Evolutionary conservation across 2,797 vertebrate genomes (phyloP), one percentile per base, ranked within the genome.

Genomic region (Hyperoplus lanceolatus): DNA sequence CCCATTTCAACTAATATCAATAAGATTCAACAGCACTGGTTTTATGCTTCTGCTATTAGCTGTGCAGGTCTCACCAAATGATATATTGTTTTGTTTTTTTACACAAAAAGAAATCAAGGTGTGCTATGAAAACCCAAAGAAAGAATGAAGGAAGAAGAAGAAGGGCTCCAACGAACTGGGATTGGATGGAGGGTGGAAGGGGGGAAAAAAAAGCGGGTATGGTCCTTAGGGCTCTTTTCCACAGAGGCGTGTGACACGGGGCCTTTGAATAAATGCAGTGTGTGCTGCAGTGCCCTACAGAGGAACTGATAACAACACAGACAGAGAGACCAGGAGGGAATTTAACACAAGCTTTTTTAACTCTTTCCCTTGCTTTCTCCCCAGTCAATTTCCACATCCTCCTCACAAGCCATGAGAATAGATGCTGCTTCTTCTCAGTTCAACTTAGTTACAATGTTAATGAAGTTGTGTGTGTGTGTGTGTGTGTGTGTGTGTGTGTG

Each of bases 241-340:
- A 93, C 89, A 90, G 90, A 93, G 88, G 89, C 94, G 92, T 95
- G 94, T 95, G 94, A 95, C 93, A 94, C 90, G 84, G 82, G 87
- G 87, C 78, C 86, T 90, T 90, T 94, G 92, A 95, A 95, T 94
- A 93, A 93, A 93, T 88, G 92, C 81, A 94, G 93, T 95, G 94
- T 95, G 92, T 92, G 91, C 90, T 93, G 88, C 87, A 91, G 90
- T 92, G 93, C 94, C 93, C 93, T 94, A 92, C 89, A 93, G 94
- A 93, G 85, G 80, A 92, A 92, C 92, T 91, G 92, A 93, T 93
- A 94, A 94, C 90, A 29, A 29, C 29, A 29, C 29, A 87, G 83
- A 93, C 83, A 92, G 88, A 89, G 88, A 92, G 77, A 90, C 88
- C 83, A 90, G 88, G 87, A 92, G 92, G 86, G 87, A 92, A 87